These are phyloP conservation scores for Subacronicta megacephala DNA, from an alignment of 2,888 invertebrate genomes.

Conservation along the genomic window DNA sequence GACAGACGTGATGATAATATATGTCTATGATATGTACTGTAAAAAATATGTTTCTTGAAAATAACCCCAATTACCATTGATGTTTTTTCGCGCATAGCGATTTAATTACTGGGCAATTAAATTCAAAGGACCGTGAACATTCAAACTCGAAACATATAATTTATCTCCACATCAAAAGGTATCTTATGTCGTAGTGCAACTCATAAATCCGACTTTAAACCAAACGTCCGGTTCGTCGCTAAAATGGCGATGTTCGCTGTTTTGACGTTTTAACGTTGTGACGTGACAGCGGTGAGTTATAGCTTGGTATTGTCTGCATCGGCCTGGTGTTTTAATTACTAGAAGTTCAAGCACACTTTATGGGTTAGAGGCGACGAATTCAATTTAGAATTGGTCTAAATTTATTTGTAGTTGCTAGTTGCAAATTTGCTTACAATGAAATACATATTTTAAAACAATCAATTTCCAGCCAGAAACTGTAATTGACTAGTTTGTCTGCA, in stretches of 20 bases:
- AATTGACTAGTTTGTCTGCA: no score
- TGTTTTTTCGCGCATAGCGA: neutral
- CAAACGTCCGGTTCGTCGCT: conserved; percentile 45
- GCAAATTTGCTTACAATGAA: neutral
- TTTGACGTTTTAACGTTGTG: conserved; percentile 57
- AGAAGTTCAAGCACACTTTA: conserved; percentile 36
- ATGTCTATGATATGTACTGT: no score
- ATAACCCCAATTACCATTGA: neutral
- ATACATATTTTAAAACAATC: no score
- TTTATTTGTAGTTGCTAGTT: conserved; percentile 14
- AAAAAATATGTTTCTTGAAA: neutral
- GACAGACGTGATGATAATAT: no score
- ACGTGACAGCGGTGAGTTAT: conserved; percentile 54
- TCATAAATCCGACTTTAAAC: conserved; percentile 49
- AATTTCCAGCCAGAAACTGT: no score
- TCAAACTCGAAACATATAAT: conserved; percentile 26
- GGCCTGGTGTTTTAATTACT: conserved; percentile 54
- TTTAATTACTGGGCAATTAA: conserved; percentile 22
- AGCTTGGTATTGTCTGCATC: conserved; percentile 48
- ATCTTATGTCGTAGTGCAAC: conserved; percentile 45
- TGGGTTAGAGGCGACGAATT: conserved; percentile 42
- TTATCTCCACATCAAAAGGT: conserved; percentile 51
- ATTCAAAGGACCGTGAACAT: conserved; percentile 14
- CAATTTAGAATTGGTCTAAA: conserved; percentile 31
- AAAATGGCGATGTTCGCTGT: conserved; percentile 45